Percentiles rank a stretch among this genome's conserved stretches.
These are phyloP conservation scores for Bucorvus abyssinicus DNA, from an alignment of 2,797 vertebrate species.

Conservation along the genomic window DNA sequence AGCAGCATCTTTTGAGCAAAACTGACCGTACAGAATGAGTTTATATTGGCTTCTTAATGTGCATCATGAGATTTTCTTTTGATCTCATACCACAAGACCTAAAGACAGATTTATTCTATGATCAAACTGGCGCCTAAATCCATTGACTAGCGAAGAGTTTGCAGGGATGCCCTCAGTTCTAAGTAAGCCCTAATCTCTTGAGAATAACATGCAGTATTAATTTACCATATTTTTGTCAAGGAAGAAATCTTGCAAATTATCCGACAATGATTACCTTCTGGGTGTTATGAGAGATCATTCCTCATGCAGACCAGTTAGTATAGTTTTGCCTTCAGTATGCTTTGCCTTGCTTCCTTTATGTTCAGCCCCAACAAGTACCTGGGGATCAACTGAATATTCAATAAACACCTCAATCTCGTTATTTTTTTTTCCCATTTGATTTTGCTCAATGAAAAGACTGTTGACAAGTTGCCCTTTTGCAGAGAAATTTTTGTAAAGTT, in stretches of 20 bases:
- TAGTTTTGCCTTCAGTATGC: not conserved
- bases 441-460: not conserved
- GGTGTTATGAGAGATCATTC: not conserved
- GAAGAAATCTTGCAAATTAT: not conserved
- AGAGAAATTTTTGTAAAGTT: not conserved
- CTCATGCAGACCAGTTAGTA: not conserved
- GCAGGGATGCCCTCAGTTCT: not conserved
- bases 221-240: not conserved
- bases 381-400: not conserved
- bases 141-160: not conserved
- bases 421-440: not conserved
- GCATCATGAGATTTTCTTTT: slow-evolving; percentile 32
- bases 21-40: not conserved
- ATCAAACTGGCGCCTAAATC: not conserved
- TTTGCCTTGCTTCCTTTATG: not conserved
- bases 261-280: not conserved
- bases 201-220: not conserved
- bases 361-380: not conserved
- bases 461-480: not conserved
- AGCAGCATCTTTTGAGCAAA: slow-evolving; percentile 20
- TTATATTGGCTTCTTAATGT: slow-evolving; percentile 8
- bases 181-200: not conserved
- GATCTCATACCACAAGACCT: not conserved
- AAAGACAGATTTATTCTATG: slow-evolving; percentile 4
- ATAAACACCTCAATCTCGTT: not conserved